Percentiles rank a stretch among this genome's conserved stretches.
These are phyloP conservation scores for Neosilurus mollespiculum DNA, from an alignment of 2,797 vertebrate species.

Conservation along the genomic window DNA sequence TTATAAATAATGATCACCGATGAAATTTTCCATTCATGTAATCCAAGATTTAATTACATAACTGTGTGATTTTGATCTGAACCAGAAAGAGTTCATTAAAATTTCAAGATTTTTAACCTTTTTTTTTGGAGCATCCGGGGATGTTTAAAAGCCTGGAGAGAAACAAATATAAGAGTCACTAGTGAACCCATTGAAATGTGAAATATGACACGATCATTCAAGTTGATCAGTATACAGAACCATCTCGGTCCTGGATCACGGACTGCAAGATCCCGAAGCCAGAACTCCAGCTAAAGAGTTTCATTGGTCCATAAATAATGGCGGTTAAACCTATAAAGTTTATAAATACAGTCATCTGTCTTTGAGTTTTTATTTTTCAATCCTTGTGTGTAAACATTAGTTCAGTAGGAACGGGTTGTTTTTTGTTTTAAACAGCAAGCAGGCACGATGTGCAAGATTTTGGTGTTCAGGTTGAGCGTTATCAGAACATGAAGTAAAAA, in stretches of 20 bases:
- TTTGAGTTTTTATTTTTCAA: not conserved
- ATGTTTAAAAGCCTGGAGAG: not conserved
- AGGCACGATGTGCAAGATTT: constrained; percentile 6
- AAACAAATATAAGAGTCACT: not conserved
- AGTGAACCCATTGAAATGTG: not conserved
- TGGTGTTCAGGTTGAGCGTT: not conserved
- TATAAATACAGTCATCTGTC: constrained; percentile 35
- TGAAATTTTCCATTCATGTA: not conserved
- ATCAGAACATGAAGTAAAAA: not conserved
- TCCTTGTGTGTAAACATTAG: constrained; percentile 67
- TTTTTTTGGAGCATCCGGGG: not conserved
- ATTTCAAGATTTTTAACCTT: not conserved
- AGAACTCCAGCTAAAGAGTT: not conserved
- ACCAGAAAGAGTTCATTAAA: not conserved
- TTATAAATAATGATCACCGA: not conserved
- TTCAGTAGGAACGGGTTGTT: not conserved
- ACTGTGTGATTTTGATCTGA: not conserved
- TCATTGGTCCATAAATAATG: constrained; percentile 36
- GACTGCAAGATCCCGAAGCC: not conserved
- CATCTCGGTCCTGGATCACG: not conserved
- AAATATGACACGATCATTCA: not conserved
- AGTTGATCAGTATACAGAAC: not conserved
- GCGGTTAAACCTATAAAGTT: not conserved
- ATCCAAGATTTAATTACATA: not conserved
- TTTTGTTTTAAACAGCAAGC: not conserved